Evolutionary conservation across 2,797 vertebrate species (phyloP), one percentile per base, ranked within the genome.

Genomic region (Centropyge bicolor): DNA sequence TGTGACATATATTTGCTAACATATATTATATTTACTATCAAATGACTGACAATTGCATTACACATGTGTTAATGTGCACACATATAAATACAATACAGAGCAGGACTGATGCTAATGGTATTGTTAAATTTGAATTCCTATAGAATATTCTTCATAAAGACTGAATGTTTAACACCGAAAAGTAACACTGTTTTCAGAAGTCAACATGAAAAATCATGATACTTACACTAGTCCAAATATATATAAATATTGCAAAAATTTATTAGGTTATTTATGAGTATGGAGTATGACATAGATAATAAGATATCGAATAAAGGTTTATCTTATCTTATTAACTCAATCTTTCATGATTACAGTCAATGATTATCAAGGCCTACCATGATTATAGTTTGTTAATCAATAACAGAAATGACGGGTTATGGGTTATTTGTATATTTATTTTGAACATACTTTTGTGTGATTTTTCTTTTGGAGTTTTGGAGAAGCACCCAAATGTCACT

Each of bases 401-500:
- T 38, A 12, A n/a, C n/a, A 62, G 45, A 12, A 71, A 72, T 14
- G 43, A 4, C 14, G 3, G 48, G 12, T 22, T 31, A 24, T 49
- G 3, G 17, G 46, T 24, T 17, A 13, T 65, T 49, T 0, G 48
- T 10, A 71, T 31, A 5, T 6, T 78, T 35, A 11, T 27, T 27
- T 2, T 22, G 7, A 24, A n/a, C 10, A 1, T 41, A 0, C 72
- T 35, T 14, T 17, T 1, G 24, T 6, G 6, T 24, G 13, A 8
- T 79, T n/a, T 19, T n/a, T 48, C 20, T 38, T 76, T 57, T 3
- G 54, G 27, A 78, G 43, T 38, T 77, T 67, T 92, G 89, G 85
- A 90, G 86, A 88, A 87, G 84, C 71, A 80, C 63, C 52, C 59
- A 92, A 80, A 91, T 89, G 83, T 91, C 89, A 83, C 70, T 88